Evolutionary conservation across 1,140 invertebrate genomes (phyloP).

Genomic region (Leptinotarsa undecemlineata): DNA sequence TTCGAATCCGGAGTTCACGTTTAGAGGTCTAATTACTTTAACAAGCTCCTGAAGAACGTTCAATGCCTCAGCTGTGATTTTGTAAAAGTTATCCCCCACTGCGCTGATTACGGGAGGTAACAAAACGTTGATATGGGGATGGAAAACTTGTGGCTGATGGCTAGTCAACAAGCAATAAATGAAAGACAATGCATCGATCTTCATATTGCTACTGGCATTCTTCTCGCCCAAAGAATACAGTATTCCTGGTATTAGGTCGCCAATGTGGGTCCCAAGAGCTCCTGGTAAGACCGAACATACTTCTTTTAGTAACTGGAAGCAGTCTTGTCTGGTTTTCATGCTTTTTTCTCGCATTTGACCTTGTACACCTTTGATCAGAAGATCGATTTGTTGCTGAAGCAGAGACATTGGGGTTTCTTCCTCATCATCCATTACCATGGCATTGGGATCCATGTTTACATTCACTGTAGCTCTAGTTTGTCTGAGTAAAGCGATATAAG

Average conservation of each 20-base stretch:
- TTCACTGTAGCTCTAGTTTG: conserved; percentile 79
- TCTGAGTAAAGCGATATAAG: conserved; percentile 89
- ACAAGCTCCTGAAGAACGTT: conserved; percentile 92
- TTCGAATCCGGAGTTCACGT: conserved; percentile 64
- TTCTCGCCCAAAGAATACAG: conserved; percentile 91
- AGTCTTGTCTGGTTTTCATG: conserved; percentile 91
- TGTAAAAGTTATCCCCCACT: conserved; percentile 95
- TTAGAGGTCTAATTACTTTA: conserved; percentile 89
- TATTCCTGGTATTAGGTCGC: conserved; percentile 85
- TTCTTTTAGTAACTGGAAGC: conserved; percentile 88
- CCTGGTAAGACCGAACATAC: conserved; percentile 87
- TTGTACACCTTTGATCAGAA: conserved; percentile 85
- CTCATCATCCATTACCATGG: conserved; percentile 66
- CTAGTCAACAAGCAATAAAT: conserved; percentile 84
- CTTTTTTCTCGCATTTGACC: conserved; percentile 92
- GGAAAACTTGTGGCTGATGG: conserved; percentile 79
- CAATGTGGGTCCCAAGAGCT: conserved; percentile 83
- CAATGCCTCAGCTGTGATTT: conserved; percentile 94
- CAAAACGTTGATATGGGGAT: conserved; percentile 79
- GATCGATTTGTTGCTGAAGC: conserved; percentile 67
- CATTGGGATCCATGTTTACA: conserved; percentile 69
- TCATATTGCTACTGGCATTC: conserved; percentile 96
- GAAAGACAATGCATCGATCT: conserved; percentile 95
- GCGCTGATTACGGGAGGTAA: conserved; percentile 86
- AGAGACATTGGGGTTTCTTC: conserved; percentile 73